phyloP scores from a whole-genome alignment of 2,113 vertebrate genomes.

The Tamias sibiricus region DNA sequence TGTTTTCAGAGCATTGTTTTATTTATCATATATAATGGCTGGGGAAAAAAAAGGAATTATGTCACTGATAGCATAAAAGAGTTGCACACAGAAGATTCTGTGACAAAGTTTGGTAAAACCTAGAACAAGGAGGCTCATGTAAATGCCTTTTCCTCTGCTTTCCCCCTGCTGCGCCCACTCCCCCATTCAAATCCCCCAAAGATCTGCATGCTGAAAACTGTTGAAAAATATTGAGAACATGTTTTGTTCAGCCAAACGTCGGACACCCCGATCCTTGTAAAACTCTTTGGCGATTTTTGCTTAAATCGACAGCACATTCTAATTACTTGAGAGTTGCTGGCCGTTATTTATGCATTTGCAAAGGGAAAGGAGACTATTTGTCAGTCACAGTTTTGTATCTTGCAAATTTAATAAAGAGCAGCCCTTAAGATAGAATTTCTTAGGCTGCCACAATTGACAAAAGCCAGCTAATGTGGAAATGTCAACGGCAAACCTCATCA shows the following conservation, averaged over 20 bases:
- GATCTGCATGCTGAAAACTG: conserved; percentile 73
- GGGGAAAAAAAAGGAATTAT: conserved; percentile 87
- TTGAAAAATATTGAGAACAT: conserved; percentile 65
- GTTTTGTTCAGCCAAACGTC: background rate
- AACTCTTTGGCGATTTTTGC: conserved; percentile 72
- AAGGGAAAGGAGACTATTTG: conserved; percentile 86
- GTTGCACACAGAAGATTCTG: conserved; percentile 84
- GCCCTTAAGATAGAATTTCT: conserved; percentile 90
- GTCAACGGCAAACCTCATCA: conserved; percentile 87
- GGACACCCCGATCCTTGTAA: background rate
- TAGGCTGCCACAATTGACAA: conserved; percentile 88
- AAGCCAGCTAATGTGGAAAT: conserved; percentile 89
- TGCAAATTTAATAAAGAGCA: conserved; percentile 91
- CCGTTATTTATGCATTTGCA: conserved; percentile 87
- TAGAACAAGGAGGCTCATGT: conserved; percentile 59
- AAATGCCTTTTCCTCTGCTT: background rate
- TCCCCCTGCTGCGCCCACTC: background rate
- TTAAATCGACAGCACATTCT: conserved; percentile 85
- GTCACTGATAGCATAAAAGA: conserved; percentile 87
- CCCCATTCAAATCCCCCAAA: background rate
- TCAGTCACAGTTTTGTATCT: conserved; percentile 90
- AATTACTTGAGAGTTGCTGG: conserved; percentile 84
- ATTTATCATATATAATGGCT: conserved; percentile 92
- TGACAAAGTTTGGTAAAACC: conserved; percentile 86
- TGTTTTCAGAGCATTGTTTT: conserved; percentile 92